Evolutionary conservation across 2,113 vertebrate genomes (phyloP).

Genomic region (Gymnobelideus leadbeateri): DNA sequence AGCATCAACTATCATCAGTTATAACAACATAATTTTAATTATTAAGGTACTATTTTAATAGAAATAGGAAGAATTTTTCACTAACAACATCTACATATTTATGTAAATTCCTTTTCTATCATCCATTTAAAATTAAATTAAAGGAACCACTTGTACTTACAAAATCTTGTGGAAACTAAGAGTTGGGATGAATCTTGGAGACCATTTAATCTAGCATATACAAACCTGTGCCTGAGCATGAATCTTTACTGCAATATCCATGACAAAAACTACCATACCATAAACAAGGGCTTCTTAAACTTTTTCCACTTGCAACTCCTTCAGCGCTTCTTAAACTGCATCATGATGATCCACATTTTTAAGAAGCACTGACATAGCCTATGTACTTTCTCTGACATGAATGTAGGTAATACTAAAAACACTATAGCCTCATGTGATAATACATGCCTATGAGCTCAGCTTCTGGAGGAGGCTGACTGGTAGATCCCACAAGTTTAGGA

Average conservation of each 20-base stretch:
- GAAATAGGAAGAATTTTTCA: constrained; percentile 54
- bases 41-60: constrained; percentile 48
- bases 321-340: no score
- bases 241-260: background rate
- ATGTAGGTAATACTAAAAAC: constrained; percentile 19
- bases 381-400: background rate
- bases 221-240: background rate
- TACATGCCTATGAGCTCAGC: background rate
- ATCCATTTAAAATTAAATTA: constrained; percentile 33
- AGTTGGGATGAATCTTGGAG: background rate
- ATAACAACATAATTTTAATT: constrained; percentile 43
- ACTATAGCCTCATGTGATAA: background rate
- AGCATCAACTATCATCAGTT: constrained; percentile 10
- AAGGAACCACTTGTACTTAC: background rate
- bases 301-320: no score
- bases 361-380: background rate
- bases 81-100: constrained; percentile 38
- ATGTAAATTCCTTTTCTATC: constrained; percentile 43
- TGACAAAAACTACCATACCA: background rate
- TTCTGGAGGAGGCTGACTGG: background rate
- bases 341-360: no score
- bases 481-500: background rate
- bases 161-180: background rate
- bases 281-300: no score
- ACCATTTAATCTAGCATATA: background rate